These are phyloP conservation scores for Manduca sexta DNA, from an alignment of 1,140 invertebrate genomes.

Conservation along the genomic window DNA sequence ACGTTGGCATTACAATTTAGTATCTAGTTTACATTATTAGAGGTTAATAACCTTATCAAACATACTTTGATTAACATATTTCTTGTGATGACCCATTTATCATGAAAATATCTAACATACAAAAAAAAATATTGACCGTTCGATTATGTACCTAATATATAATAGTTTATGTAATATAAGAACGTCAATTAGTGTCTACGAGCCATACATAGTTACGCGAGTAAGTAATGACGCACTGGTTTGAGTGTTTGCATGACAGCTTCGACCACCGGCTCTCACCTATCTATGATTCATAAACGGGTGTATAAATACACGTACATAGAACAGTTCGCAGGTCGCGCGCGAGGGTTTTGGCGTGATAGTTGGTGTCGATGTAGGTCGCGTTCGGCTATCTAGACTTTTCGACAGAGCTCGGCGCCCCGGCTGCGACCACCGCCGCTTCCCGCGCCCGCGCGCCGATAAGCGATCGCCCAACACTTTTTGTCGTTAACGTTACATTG, in stretches of 20 bases:
- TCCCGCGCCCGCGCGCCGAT: conserved; percentile 19
- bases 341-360: neutral
- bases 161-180: too few species aligned
- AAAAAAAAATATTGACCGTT: too few species aligned
- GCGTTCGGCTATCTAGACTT: conserved; percentile 42
- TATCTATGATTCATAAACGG: conserved; percentile 9
- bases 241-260: neutral
- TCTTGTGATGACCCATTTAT: too few species aligned
- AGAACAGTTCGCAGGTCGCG: neutral
- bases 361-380: conserved; percentile 35
- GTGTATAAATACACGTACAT: conserved; percentile 4
- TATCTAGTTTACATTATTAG: too few species aligned
- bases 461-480: conserved; percentile 31
- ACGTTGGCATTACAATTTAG: too few species aligned
- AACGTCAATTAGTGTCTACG: neutral
- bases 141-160: too few species aligned
- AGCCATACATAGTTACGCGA: neutral
- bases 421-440: conserved; percentile 20
- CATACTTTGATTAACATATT: too few species aligned
- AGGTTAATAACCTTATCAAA: too few species aligned
- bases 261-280: neutral
- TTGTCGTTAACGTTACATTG: conserved; percentile 48
- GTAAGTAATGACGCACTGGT: conserved; percentile 1
- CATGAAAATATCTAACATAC: too few species aligned
- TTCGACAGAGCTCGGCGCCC: conserved; percentile 39